Conservation (phyloP, 2,888 invertebrate species). For the Malthinus flaveolus region DNA sequence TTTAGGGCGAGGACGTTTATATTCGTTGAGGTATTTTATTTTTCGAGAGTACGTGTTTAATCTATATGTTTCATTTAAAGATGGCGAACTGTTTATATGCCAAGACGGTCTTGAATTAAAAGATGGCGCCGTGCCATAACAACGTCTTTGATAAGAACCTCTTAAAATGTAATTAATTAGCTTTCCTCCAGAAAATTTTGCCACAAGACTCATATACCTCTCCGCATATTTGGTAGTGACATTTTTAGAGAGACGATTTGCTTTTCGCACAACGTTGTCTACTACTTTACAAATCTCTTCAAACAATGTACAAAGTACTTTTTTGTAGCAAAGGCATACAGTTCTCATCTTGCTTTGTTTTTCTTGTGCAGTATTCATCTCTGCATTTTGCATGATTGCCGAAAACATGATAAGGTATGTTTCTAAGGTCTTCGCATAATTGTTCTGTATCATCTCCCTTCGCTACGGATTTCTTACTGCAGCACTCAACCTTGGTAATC, state of each 20-base stretch:
- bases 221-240: constrained; percentile 37
- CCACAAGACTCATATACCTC: constrained; percentile 38
- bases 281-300: not conserved
- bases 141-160: constrained; percentile 40
- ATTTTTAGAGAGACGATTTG: not conserved
- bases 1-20: too few relatives aligned
- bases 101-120: constrained; percentile 32
- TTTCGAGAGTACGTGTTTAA: too few relatives aligned
- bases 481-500: too few relatives aligned
- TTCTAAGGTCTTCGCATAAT: too few relatives aligned
- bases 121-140: constrained; percentile 39
- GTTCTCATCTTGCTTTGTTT: too few relatives aligned
- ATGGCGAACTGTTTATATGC: not conserved
- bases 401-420: too few relatives aligned
- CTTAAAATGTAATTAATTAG: constrained; percentile 37
- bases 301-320: not conserved
- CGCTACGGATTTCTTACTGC: too few relatives aligned
- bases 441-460: too few relatives aligned
- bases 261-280: constrained; percentile 6
- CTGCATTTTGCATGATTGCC: too few relatives aligned
- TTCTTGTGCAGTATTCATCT: too few relatives aligned
- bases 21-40: too few relatives aligned
- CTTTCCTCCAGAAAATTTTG: constrained; percentile 44
- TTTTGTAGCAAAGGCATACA: not conserved
- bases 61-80: too few relatives aligned